Percentiles rank a stretch among this genome's conserved stretches.
Evolutionary conservation across 2,113 vertebrate species (phyloP).

Genomic region (Notiomystis cincta): DNA sequence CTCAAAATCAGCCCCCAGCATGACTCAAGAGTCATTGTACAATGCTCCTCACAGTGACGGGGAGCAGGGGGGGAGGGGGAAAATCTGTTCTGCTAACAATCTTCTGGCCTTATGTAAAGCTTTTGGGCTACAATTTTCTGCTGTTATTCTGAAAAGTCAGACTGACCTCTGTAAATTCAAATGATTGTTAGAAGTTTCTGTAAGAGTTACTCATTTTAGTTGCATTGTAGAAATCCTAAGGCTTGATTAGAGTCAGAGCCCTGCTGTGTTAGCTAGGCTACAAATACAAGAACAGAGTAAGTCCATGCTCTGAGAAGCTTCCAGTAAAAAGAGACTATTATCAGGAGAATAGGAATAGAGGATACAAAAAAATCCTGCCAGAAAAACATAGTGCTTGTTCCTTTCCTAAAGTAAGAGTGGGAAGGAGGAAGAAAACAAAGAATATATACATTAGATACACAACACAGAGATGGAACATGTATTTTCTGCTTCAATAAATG

Average conservation of each 20-base stretch:
- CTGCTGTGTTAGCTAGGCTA: not conserved
- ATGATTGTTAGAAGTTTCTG: not conserved
- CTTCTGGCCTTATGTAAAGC: not conserved
- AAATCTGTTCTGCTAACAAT: not conserved
- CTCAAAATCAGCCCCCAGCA: not conserved
- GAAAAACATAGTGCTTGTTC: not conserved
- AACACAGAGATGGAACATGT: not conserved
- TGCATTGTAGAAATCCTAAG: not conserved
- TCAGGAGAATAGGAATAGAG: not conserved
- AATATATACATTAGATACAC: not conserved
- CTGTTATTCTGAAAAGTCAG: not conserved
- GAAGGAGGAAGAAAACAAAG: not conserved
- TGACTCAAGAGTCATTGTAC: not conserved
- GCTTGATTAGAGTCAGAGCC: not conserved
- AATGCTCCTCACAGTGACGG: not conserved
- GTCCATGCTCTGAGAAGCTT: not conserved
- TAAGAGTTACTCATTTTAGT: not conserved
- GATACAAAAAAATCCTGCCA: not conserved
- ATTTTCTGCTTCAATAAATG: not conserved
- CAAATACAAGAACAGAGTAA: not conserved
- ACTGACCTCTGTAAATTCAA: not conserved
- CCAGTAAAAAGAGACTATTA: not conserved
- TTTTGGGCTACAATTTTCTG: not conserved
- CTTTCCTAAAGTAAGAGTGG: not conserved
- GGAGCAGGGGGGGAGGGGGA: rapidly evolving